These are phyloP conservation scores for Hylia prasina DNA, from an alignment of 2,113 vertebrate genomes.

Conservation along the genomic window DNA sequence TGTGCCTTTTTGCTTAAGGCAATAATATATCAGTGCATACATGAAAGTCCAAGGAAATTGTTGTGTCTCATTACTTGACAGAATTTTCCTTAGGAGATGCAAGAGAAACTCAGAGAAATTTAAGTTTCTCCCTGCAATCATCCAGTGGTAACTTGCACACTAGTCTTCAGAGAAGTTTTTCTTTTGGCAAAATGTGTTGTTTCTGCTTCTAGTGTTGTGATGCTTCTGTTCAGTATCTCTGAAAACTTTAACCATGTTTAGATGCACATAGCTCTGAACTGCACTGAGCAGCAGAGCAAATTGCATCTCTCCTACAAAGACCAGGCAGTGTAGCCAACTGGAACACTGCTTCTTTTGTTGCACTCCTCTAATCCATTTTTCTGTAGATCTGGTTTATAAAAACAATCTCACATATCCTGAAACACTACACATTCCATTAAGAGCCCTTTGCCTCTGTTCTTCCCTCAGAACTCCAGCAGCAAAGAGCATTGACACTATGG, in stretches of 20 bases:
- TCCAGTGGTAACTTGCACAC: not conserved
- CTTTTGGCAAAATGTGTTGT: not conserved
- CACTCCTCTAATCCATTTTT: not conserved
- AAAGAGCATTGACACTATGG: accelerated
- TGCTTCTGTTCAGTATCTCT: not conserved
- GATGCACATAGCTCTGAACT: not conserved
- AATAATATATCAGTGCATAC: not conserved
- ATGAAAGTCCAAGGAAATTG: not conserved
- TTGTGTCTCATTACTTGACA: not conserved
- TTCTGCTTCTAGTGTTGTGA: not conserved
- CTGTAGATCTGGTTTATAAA: not conserved
- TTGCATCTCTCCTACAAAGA: not conserved
- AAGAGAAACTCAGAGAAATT: not conserved
- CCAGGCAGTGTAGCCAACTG: not conserved
- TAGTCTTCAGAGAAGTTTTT: not conserved
- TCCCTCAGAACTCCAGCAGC: not conserved
- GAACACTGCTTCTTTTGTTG: not conserved
- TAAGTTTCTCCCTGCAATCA: not conserved
- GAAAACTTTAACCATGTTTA: not conserved
- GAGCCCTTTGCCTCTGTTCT: not conserved
- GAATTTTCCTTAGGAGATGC: not conserved
- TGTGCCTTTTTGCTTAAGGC: not conserved
- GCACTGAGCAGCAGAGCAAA: accelerated
- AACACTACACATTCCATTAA: not conserved
- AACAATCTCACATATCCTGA: not conserved